These are phyloP conservation scores for Jaculus jaculus DNA, from an alignment of 2,113 vertebrate genomes.

Conservation along the genomic window DNA sequence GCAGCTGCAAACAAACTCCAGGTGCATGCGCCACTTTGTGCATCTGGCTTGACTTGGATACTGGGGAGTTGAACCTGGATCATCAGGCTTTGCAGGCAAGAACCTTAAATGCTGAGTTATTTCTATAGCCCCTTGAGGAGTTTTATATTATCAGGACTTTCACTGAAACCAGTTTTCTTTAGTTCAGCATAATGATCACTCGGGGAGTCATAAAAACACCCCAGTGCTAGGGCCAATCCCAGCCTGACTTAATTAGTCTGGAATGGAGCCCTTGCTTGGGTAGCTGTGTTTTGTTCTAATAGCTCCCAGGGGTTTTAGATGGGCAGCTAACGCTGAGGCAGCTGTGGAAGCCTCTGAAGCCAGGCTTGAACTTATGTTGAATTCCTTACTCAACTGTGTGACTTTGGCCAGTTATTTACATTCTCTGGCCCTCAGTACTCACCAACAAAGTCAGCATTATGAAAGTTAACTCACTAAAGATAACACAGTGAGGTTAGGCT, in stretches of 20 bases:
- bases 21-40: no score
- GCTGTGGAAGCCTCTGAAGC: not conserved
- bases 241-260: not conserved
- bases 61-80: no score
- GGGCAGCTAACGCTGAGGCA: not conserved
- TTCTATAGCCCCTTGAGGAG: not conserved
- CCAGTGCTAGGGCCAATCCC: not conserved
- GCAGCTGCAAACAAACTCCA: no score
- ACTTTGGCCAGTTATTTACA: not conserved
- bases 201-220: not conserved
- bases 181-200: not conserved
- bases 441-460: not conserved
- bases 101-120: no score
- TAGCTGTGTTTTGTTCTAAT: not conserved
- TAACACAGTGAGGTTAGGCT: not conserved
- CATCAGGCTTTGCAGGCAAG: no score
- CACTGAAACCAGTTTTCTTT: not conserved
- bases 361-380: not conserved
- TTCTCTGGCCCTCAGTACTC: not conserved
- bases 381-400: not conserved
- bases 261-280: not conserved
- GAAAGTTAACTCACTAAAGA: slow-evolving; percentile 3
- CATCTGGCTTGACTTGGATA: no score
- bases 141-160: not conserved
- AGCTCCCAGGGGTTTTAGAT: not conserved